Evolutionary conservation across 2,113 vertebrate species (phyloP).

Genomic region (Xerus inauris): DNA sequence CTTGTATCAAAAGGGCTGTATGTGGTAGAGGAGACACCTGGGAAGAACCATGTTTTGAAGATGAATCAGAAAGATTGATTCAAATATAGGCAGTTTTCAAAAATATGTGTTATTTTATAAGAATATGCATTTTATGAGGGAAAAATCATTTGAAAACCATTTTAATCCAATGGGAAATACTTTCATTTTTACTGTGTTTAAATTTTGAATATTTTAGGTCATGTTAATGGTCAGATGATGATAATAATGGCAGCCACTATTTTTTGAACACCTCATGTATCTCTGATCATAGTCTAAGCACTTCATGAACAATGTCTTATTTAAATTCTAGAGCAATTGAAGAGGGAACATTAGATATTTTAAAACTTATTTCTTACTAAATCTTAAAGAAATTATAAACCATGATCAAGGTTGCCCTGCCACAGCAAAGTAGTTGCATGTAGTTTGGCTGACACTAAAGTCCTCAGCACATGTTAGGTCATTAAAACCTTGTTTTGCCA

Average conservation of each 20-base stretch:
- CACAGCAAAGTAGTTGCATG: background rate
- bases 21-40: background rate
- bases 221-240: background rate
- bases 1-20: background rate
- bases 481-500: too few species aligned
- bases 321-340: constrained; percentile 24
- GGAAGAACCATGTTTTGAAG: background rate
- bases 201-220: background rate
- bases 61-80: background rate
- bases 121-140: background rate
- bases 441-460: background rate
- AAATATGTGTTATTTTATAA: constrained; percentile 11
- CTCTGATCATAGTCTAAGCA: background rate
- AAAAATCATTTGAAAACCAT: background rate
- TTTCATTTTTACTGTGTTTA: constrained; percentile 37
- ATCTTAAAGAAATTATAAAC: background rate
- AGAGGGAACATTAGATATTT: background rate
- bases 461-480: background rate
- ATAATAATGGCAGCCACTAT: background rate
- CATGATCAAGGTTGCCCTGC: background rate
- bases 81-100: constrained; percentile 17
- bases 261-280: background rate
- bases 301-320: background rate
- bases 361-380: background rate
- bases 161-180: background rate